Percentiles rank a stretch among this genome's conserved stretches.
Evolutionary conservation across 2,797 vertebrate genomes (phyloP).

Genomic region (Platalea minor): DNA sequence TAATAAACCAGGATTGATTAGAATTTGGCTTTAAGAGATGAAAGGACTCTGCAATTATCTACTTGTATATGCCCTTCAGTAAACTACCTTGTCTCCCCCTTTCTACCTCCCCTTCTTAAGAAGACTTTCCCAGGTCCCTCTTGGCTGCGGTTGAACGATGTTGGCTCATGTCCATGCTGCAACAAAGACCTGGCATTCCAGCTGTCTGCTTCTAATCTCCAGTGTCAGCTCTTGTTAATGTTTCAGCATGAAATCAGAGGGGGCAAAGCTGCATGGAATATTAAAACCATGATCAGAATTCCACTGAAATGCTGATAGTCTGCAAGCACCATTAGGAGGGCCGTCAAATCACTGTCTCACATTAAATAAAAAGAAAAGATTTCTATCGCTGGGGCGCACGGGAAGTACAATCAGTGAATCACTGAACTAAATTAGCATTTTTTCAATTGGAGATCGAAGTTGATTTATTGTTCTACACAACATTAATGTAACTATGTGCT

Average conservation of each 20-base stretch:
- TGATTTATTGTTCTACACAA: conserved; percentile 80
- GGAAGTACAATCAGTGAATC: conserved; percentile 78
- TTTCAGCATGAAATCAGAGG: conserved; percentile 94
- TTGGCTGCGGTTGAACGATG: conserved; percentile 89
- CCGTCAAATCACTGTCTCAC: conserved; percentile 72
- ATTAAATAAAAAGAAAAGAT: conserved; percentile 76
- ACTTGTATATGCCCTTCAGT: conserved; percentile 72
- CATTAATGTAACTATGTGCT: conserved; percentile 79
- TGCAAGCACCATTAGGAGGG: conserved; percentile 76
- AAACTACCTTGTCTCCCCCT: conserved; percentile 78
- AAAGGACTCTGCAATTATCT: conserved; percentile 70
- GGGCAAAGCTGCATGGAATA: conserved; percentile 91
- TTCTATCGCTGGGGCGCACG: conserved; percentile 64
- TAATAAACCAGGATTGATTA: conserved; percentile 72
- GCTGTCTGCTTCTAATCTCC: conserved; percentile 99
- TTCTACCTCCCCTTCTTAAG: conserved; percentile 76
- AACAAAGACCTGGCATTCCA: conserved; percentile 98
- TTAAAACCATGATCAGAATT: conserved; percentile 97
- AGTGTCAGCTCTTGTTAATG: conserved; percentile 99
- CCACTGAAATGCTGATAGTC: conserved; percentile 84
- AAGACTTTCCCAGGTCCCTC: conserved; percentile 86
- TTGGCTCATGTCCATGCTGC: conserved; percentile 94
- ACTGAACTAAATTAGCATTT: conserved; percentile 79
- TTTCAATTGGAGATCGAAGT: conserved; percentile 81
- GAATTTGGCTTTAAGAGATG: conserved; percentile 70